Evolutionary conservation across 1,140 invertebrate species (phyloP).

Genomic region (Adoxophyes honmai): DNA sequence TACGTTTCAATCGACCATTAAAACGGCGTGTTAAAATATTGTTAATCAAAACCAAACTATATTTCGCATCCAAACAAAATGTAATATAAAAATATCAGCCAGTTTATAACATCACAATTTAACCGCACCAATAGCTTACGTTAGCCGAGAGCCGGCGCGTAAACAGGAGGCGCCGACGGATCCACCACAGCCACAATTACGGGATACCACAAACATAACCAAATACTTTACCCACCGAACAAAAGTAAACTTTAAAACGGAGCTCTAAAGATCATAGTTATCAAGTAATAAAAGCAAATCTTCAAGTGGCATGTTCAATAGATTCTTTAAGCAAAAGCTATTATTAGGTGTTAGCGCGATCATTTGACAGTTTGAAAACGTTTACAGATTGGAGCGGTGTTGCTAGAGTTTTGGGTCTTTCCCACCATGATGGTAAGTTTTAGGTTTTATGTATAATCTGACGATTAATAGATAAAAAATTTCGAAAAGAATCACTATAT

Average conservation of each 20-base stretch:
- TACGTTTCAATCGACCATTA: constrained; percentile 4
- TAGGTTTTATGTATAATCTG: no score
- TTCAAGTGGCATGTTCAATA: constrained; percentile 51
- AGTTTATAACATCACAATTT: constrained; percentile 14
- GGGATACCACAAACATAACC: constrained; percentile 5
- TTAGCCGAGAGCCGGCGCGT: not conserved
- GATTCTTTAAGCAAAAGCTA: constrained; percentile 67
- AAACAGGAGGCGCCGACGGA: not conserved
- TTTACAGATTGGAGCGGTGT: constrained; percentile 65
- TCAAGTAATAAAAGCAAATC: constrained; percentile 30
- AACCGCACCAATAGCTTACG: not conserved
- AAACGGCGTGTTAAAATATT: constrained; percentile 1
- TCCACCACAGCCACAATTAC: constrained; percentile 6
- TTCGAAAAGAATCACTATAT: no score
- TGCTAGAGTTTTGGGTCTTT: not conserved
- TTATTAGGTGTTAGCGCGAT: constrained; percentile 73
- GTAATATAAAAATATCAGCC: constrained; percentile 12
- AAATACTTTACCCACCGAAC: constrained; percentile 9
- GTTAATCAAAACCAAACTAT: not conserved
- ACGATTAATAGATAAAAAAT: no score
- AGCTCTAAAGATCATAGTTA: constrained; percentile 18
- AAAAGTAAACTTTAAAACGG: constrained; percentile 35
- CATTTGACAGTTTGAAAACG: constrained; percentile 77
- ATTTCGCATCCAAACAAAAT: constrained; percentile 5
- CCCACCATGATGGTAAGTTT: not conserved